A percentile compares a stretch with the other conserved stretches of the same genome.
phyloP scores from a whole-genome alignment of 35 echinoderm and acorn worm genomes.

The Diadema setosum region DNA sequence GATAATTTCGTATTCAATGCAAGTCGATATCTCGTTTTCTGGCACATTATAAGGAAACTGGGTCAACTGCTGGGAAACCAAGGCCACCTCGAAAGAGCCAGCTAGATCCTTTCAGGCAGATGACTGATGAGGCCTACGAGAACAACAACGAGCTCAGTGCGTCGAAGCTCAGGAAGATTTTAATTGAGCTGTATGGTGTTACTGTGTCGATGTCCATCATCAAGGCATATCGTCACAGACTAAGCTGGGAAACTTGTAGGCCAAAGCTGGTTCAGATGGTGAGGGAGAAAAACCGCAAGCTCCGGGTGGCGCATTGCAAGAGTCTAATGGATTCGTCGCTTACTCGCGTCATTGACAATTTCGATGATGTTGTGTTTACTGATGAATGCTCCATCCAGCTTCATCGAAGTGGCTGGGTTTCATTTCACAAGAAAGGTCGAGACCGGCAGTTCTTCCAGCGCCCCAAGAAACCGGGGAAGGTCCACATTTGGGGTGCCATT shows the following conservation, averaged over 20 bases:
- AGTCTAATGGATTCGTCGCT: neutral
- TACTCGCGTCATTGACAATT: neutral
- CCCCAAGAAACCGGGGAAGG: constrained; percentile 40
- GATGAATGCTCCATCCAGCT: neutral
- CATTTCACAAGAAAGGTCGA: neutral
- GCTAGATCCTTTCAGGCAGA: neutral
- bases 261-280: neutral
- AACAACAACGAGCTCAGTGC: neutral
- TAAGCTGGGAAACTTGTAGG: neutral
- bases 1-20: neutral
- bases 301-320: neutral
- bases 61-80: neutral
- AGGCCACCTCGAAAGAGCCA: neutral
- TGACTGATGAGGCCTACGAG: neutral
- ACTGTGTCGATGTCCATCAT: neutral
- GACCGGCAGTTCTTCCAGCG: neutral
- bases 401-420: neutral
- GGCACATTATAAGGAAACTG: neutral
- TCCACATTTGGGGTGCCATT: constrained; percentile 52
- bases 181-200: neutral
- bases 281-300: neutral
- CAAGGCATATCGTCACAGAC: neutral
- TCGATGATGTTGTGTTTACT: neutral
- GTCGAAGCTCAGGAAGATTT: neutral
- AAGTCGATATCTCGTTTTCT: neutral